Conservation (phyloP, 2,888 invertebrate genomes). For the Brassicogethes aeneus region DNA sequence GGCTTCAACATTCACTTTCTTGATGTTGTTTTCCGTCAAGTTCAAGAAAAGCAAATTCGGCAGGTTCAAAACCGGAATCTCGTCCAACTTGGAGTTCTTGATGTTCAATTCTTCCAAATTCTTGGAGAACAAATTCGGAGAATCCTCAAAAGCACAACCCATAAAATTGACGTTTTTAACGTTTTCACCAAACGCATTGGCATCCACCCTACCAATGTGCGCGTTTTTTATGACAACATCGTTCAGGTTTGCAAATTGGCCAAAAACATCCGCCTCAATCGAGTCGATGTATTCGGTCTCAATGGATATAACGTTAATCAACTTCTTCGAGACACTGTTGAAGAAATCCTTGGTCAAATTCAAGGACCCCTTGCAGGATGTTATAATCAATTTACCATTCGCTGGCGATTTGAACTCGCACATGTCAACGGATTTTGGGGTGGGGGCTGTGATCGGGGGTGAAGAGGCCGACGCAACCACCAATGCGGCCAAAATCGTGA, state of each 20-base stretch:
- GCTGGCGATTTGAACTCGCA: conserved; percentile 21
- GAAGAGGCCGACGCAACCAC: conserved; percentile 14
- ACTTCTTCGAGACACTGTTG: conserved; percentile 16
- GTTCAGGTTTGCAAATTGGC: conserved; percentile 55
- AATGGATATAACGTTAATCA: conserved; percentile 20
- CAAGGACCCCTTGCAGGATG: conserved; percentile 22
- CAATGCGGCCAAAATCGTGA: conserved; percentile 13
- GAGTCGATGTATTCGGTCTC: conserved; percentile 47
- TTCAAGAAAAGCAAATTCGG: conserved; percentile 52
- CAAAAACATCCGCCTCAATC: conserved; percentile 61
- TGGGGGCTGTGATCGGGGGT: too few species aligned
- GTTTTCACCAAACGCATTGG: conserved; percentile 53
- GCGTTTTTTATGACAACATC: conserved; percentile 62
- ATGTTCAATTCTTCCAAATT: conserved; percentile 56
- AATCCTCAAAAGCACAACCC: conserved; percentile 25
- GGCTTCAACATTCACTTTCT: conserved; percentile 48
- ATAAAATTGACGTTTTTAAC: conserved; percentile 51
- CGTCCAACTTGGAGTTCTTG: conserved; percentile 58
- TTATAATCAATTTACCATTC: conserved; percentile 19
- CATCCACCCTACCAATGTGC: conserved; percentile 55
- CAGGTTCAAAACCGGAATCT: conserved; percentile 45
- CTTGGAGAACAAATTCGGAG: conserved; percentile 23
- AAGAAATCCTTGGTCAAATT: conserved; percentile 22
- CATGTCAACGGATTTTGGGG: too few species aligned
- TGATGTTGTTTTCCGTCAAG: conserved; percentile 58